These are phyloP conservation scores for Watersipora subatra DNA, from an alignment of 1,140 invertebrate genomes.

Conservation along the genomic window DNA sequence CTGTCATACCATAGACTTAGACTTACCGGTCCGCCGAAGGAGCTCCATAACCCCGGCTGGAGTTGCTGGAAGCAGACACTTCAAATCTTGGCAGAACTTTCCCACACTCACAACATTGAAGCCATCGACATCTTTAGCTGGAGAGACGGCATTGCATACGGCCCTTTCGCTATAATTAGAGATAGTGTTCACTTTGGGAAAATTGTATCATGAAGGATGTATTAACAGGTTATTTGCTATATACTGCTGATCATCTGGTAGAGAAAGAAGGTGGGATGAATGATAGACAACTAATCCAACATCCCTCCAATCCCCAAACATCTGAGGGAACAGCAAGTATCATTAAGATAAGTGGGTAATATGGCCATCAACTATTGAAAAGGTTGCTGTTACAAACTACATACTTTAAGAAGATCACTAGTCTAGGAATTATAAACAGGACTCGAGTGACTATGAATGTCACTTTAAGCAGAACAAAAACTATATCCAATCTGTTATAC, in stretches of 20 bases:
- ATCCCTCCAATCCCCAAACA: conserved; percentile 8
- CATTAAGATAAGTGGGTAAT: too few relatives aligned
- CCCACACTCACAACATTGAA: conserved; percentile 46
- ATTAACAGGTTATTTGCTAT: conserved; percentile 60
- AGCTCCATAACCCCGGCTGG: conserved; percentile 63
- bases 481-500: too few relatives aligned
- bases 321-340: too few relatives aligned
- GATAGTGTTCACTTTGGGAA: too few relatives aligned
- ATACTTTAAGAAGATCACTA: too few relatives aligned
- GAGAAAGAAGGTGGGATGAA: neutral
- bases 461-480: too few relatives aligned
- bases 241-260: neutral
- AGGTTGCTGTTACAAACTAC: too few relatives aligned
- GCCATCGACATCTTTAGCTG: conserved; percentile 79
- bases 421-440: too few relatives aligned
- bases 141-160: conserved; percentile 63
- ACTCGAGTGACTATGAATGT: too few relatives aligned
- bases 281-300: neutral
- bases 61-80: conserved; percentile 69
- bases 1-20: too few relatives aligned
- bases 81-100: conserved; percentile 56
- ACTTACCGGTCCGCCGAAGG: conserved; percentile 47
- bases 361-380: too few relatives aligned
- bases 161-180: conserved; percentile 44
- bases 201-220: too few relatives aligned